Conservation (phyloP, 2,113 vertebrate genomes). For the Cromileptes altivelis region DNA sequence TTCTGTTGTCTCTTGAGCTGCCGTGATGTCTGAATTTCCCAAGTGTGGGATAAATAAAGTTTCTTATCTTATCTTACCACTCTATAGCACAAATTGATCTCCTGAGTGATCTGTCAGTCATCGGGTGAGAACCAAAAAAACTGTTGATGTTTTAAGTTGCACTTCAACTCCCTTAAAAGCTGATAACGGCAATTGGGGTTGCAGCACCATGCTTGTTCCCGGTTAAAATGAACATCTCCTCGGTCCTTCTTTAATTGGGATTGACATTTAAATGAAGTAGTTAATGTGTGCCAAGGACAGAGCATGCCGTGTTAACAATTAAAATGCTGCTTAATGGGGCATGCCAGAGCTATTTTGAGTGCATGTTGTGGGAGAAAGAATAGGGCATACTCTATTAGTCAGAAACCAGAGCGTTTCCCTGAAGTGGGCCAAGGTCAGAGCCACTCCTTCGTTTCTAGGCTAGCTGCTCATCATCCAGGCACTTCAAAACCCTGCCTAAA, state of each 20-base stretch:
- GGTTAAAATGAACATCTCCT: conserved; percentile 46
- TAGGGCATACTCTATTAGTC: conserved; percentile 75
- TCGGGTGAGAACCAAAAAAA: conserved; percentile 1
- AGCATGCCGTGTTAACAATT: conserved; percentile 80
- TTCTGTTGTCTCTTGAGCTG: no score
- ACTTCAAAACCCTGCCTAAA: conserved; percentile 67
- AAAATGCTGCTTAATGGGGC: conserved; percentile 84
- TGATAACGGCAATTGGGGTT: not conserved
- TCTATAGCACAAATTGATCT: not conserved
- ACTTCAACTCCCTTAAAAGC: conserved; percentile 8
- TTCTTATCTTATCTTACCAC: no score
- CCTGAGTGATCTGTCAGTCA: conserved; percentile 3
- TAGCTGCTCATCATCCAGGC: conserved; percentile 55
- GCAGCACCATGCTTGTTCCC: conserved; percentile 10
- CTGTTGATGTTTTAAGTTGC: conserved; percentile 12
- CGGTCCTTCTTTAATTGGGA: conserved; percentile 75
- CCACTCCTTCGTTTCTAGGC: conserved; percentile 68
- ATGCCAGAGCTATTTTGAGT: conserved; percentile 82
- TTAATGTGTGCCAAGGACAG: conserved; percentile 84
- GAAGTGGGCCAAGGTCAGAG: conserved; percentile 83
- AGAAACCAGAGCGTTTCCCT: conserved; percentile 74
- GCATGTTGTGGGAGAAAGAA: conserved; percentile 76
- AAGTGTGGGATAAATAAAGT: no score
- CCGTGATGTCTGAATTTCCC: no score
- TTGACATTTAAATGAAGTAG: conserved; percentile 82